These are phyloP conservation scores for Semaprochilodus insignis DNA, from an alignment of 2,797 vertebrate species.

Conservation along the genomic window DNA sequence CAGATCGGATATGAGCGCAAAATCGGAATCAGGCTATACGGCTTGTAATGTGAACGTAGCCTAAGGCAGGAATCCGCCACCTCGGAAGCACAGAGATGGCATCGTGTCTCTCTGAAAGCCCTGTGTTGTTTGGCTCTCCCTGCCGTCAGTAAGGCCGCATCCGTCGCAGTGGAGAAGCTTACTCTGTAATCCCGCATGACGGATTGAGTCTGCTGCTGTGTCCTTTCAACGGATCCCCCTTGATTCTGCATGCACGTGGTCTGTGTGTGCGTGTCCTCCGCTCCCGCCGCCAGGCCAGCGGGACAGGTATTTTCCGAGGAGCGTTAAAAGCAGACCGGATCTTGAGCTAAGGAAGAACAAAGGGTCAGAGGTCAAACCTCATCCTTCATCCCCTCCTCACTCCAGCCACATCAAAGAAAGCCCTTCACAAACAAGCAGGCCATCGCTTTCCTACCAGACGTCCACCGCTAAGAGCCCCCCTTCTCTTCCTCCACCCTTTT, in stretches of 20 bases:
- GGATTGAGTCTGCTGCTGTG: slow-evolving; percentile 76
- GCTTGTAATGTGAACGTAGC: not conserved
- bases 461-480: slow-evolving; percentile 65
- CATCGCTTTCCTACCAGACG: slow-evolving; percentile 56
- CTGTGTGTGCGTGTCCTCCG: not conserved
- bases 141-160: slow-evolving; percentile 73
- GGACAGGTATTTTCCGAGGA: not conserved
- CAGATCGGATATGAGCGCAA: not conserved
- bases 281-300: not conserved
- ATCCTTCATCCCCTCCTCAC: not conserved
- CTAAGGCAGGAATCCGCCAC: not conserved
- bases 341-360: not conserved
- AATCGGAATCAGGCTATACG: not conserved
- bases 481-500: slow-evolving; percentile 56
- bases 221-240: slow-evolving; percentile 59
- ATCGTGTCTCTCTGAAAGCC: slow-evolving; percentile 69
- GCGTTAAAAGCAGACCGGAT: not conserved
- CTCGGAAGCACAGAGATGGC: slow-evolving; percentile 34
- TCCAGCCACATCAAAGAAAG: not conserved
- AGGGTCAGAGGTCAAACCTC: slow-evolving; percentile 7
- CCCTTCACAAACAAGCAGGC: slow-evolving; percentile 25
- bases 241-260: slow-evolving; percentile 2
- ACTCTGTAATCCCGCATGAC: slow-evolving; percentile 81
- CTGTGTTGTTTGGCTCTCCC: slow-evolving; percentile 66
- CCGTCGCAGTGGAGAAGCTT: slow-evolving; percentile 78